phyloP scores from a whole-genome alignment of 2,888 invertebrate genomes.

The Itoplectis maculator region DNA sequence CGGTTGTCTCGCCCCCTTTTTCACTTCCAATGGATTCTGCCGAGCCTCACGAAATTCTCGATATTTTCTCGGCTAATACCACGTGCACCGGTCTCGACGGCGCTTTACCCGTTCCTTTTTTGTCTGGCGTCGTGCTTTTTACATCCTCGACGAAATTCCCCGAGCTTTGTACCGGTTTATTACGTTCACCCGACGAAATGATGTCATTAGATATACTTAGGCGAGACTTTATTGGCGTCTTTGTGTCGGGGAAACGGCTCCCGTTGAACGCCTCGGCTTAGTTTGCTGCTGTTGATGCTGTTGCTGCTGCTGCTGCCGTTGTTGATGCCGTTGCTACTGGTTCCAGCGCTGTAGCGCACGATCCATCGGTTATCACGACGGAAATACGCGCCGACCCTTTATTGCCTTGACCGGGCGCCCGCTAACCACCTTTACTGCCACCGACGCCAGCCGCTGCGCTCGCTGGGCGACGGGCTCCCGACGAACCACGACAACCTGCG shows the following conservation, averaged over 20 bases:
- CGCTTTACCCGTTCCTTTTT: constrained; percentile 59
- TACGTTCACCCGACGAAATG: constrained; percentile 77
- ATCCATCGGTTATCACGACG: constrained; percentile 74
- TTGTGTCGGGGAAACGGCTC: constrained; percentile 76
- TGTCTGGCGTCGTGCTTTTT: constrained; percentile 60
- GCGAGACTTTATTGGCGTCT: constrained; percentile 78
- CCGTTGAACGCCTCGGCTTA: constrained; percentile 71
- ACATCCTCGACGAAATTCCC: constrained; percentile 77
- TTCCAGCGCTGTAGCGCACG: constrained; percentile 55
- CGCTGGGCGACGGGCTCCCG: constrained; percentile 32
- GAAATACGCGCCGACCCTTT: constrained; percentile 70
- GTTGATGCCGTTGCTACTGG: constrained; percentile 37
- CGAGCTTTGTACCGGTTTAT: constrained; percentile 77
- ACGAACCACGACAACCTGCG: constrained; percentile 21
- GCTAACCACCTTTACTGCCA: constrained; percentile 66
- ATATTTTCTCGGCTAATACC: constrained; percentile 44
- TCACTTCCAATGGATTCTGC: constrained; percentile 22
- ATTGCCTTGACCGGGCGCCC: constrained; percentile 58
- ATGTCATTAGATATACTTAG: constrained; percentile 82
- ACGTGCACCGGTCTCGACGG: constrained; percentile 35
- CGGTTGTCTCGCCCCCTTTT: constrained; percentile 10
- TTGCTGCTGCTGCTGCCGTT: constrained; percentile 24
- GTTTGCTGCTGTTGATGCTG: constrained; percentile 32
- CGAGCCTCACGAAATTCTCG: constrained; percentile 31
- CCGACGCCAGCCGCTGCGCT: constrained; percentile 39